Evolutionary conservation across 2,888 invertebrate genomes (phyloP), one percentile per base, ranked within the genome.

Genomic region (Ophion ellenae): DNA sequence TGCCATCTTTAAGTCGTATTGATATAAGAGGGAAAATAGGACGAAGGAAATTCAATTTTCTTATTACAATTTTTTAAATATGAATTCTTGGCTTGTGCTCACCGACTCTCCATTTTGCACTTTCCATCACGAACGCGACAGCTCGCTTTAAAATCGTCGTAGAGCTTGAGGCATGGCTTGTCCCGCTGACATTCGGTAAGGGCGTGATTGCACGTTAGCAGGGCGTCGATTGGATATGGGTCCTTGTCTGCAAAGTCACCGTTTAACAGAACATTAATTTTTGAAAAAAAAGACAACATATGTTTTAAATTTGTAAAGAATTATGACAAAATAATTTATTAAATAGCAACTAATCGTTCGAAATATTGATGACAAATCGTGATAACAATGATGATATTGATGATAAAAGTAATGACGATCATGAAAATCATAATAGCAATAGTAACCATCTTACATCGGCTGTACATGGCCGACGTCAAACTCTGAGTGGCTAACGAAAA

Each of bases 31-130:
- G 40, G 9, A 7, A 40, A 40, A 40, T 40, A 7, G 40, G 40
- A 40, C 40, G 9, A 7, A 40, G 1, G 40, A 80, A 24, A 5
- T 11, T 61, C 4, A 61, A 61, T 61, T 61, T 61, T 20, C 20
- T 20, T 61, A 4, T 20, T 20, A 9, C 6, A 24, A 5, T 57
- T 57, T 57, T n/a, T 10, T 6, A 80, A 75, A 81, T n/a, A 81
- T 32, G 17, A 17, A 69, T 57, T 32, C 2, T n/a, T 10, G 17
- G 36, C 20, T 45, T 59, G 24, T 28, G 92, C 95, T 95, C 94
- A 98, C 98, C 97, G 97, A 95, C 97, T 97, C 90, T 97, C 97
- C 97, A 98, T 98, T 91, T 96, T 96, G 94, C 98, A 98, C 94
- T 97, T 97, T 93, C 97, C 97, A 91, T 98, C 97, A 88, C 97